Conservation (phyloP, 2,797 vertebrate species). For the Paguma larvata region DNA sequence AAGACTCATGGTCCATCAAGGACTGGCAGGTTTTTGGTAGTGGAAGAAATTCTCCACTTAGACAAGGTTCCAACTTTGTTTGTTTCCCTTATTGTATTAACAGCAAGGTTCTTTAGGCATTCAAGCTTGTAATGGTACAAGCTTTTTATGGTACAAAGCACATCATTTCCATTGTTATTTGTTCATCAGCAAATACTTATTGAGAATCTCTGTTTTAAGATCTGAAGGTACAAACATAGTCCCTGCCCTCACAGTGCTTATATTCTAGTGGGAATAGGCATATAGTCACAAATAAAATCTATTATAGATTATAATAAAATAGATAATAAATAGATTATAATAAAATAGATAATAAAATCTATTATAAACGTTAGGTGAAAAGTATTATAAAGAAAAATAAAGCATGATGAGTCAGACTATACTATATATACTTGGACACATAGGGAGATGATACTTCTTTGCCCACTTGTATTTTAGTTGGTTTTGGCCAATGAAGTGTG, state of each 20-base stretch:
- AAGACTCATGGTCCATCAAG: not conserved
- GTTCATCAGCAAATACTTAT: conserved; percentile 31
- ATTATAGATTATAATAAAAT: too few relatives aligned
- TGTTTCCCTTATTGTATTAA: not conserved
- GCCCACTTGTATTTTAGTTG: not conserved
- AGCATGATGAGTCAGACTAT: not conserved
- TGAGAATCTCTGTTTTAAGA: conserved; percentile 2
- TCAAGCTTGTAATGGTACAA: not conserved
- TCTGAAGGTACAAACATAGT: not conserved
- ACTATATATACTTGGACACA: not conserved
- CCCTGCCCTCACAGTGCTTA: not conserved
- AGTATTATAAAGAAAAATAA: not conserved
- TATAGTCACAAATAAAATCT: not conserved
- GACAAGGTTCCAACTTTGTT: not conserved
- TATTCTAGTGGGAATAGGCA: not conserved
- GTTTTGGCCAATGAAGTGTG: not conserved
- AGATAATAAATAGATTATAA: too few relatives aligned
- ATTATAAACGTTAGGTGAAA: not conserved
- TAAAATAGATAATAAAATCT: too few relatives aligned
- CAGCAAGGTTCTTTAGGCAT: not conserved
- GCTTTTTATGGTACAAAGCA: not conserved
- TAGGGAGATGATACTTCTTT: not conserved
- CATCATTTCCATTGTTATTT: not conserved
- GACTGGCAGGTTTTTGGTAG: not conserved
- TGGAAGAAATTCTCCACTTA: not conserved